These are phyloP conservation scores for Athripsodes cinereus DNA, from an alignment of 2,888 invertebrate species.

Conservation along the genomic window DNA sequence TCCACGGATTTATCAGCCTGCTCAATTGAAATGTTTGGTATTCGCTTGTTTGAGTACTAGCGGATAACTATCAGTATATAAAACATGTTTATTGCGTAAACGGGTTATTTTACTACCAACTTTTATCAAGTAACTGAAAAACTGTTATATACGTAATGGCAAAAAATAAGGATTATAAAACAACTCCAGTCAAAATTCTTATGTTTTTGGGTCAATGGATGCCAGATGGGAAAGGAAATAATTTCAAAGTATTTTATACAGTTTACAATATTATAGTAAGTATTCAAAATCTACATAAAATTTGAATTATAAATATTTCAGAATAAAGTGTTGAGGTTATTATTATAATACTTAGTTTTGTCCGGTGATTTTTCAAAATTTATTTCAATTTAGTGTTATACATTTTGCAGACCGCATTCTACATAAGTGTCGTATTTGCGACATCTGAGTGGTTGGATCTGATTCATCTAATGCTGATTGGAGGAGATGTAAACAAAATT, in stretches of 20 bases:
- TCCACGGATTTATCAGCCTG: too few species aligned
- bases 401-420: neutral
- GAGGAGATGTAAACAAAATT: constrained; percentile 7
- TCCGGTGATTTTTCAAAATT: too few species aligned
- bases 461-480: neutral
- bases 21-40: too few species aligned
- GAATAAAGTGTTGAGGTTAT: too few species aligned
- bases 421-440: neutral
- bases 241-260: neutral
- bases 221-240: neutral
- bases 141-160: too few species aligned
- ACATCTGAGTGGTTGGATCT: constrained; percentile 6
- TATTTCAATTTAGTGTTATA: too few species aligned
- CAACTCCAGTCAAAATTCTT: neutral
- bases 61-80: too few species aligned
- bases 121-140: too few species aligned
- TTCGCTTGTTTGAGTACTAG: too few species aligned
- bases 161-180: neutral
- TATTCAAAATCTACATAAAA: neutral
- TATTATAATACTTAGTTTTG: too few species aligned
- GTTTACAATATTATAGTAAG: neutral
- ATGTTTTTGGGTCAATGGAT: neutral
- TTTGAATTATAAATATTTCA: neutral
- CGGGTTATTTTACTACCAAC: too few species aligned
- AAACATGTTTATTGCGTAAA: too few species aligned